phyloP scores from a whole-genome alignment of 2,888 invertebrate species.

The Xylocampa areola region DNA sequence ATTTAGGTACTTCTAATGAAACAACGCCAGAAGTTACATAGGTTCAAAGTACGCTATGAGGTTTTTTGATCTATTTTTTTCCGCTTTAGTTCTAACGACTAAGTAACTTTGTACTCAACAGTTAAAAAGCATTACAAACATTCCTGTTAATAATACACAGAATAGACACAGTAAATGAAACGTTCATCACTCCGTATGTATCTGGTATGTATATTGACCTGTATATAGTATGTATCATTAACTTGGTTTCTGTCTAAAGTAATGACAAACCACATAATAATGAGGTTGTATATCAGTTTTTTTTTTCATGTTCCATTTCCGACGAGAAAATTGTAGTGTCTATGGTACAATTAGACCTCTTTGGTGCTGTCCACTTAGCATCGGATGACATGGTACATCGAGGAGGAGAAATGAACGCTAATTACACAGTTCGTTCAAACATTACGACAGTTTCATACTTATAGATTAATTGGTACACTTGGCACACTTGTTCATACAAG shows the following conservation, averaged over 20 bases:
- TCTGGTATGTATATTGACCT: too few species aligned
- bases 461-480: constrained; percentile 14
- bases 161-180: constrained; percentile 48
- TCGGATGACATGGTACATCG: constrained; percentile 63
- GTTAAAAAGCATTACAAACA: constrained; percentile 1
- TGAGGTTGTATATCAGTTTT: constrained; percentile 54
- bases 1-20: neutral
- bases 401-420: constrained; percentile 52
- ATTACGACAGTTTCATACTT: constrained; percentile 33
- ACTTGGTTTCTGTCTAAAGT: constrained; percentile 50
- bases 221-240: constrained; percentile 52
- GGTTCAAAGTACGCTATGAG: too few species aligned
- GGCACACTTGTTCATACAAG: constrained; percentile 12
- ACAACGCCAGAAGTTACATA: neutral
- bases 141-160: constrained; percentile 11
- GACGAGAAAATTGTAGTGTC: constrained; percentile 67
- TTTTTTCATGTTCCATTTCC: constrained; percentile 71
- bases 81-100: too few species aligned
- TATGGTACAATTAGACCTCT: constrained; percentile 69
- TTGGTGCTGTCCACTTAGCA: constrained; percentile 59
- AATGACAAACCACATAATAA: constrained; percentile 57
- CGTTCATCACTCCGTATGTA: constrained; percentile 40
- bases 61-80: too few species aligned
- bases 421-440: constrained; percentile 50
- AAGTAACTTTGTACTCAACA: too few species aligned